Conservation (phyloP, 2,113 vertebrate species). For the Phaethon lepturus region DNA sequence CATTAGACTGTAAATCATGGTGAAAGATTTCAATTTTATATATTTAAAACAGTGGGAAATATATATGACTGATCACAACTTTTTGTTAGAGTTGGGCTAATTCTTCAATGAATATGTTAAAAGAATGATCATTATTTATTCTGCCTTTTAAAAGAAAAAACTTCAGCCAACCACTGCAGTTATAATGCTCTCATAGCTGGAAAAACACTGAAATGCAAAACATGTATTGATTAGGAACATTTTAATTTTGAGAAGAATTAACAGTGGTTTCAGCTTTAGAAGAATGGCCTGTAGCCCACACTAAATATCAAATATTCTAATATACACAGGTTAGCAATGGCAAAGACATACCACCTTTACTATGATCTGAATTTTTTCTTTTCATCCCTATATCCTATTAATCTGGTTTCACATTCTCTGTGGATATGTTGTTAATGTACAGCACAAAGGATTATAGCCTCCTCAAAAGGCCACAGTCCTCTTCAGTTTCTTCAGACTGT, state of each 20-base stretch:
- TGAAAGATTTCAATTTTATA: not conserved
- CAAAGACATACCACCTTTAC: not conserved
- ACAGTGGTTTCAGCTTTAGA: not conserved
- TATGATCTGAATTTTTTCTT: not conserved
- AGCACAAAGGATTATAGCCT: not conserved
- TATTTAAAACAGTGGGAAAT: constrained; percentile 11
- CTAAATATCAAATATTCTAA: not conserved
- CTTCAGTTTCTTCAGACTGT: not conserved
- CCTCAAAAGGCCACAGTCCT: not conserved
- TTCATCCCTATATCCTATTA: not conserved
- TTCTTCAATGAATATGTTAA: not conserved
- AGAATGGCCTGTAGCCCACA: not conserved
- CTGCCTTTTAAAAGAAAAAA: not conserved
- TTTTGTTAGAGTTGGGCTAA: not conserved
- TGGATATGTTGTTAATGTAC: not conserved
- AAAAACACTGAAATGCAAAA: not conserved
- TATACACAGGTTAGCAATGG: not conserved
- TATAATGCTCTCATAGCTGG: not conserved
- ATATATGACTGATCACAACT: not conserved
- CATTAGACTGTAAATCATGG: constrained; percentile 10
- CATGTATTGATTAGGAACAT: not conserved
- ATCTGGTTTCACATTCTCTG: not conserved
- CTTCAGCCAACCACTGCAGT: not conserved
- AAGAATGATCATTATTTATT: not conserved
- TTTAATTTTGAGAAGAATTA: not conserved